Conservation (phyloP, 2,888 invertebrate genomes). For the Zygaena filipendulae region DNA sequence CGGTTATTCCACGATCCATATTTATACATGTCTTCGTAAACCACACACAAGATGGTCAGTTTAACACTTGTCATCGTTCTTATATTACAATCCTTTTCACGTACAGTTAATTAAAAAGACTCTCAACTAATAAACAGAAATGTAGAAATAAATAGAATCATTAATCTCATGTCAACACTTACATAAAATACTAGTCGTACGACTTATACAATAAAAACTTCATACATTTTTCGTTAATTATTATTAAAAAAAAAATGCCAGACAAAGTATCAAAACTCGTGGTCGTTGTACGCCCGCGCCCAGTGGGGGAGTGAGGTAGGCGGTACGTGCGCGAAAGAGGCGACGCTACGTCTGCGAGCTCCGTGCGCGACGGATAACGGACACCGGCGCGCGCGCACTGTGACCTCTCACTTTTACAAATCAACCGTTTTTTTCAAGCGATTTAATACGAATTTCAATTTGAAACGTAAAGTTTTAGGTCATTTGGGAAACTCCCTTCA, state of each 20-base stretch:
- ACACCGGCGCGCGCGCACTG: slow-evolving; percentile 33
- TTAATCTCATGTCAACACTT: no score
- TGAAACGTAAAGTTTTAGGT: slow-evolving; percentile 29
- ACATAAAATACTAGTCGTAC: no score
- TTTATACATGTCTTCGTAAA: no score
- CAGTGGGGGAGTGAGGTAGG: slow-evolving; percentile 46
- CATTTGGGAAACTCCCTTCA: slow-evolving; percentile 18
- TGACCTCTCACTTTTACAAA: slow-evolving; percentile 36
- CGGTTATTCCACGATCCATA: no score
- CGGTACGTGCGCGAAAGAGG: slow-evolving; percentile 40
- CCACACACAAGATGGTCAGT: no score
- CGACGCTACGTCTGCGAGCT: slow-evolving; percentile 18
- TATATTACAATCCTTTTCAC: no score
- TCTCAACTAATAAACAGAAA: no score
- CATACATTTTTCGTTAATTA: not conserved
- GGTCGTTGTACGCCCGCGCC: slow-evolving; percentile 27
- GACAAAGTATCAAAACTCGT: slow-evolving; percentile 42
- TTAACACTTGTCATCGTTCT: no score
- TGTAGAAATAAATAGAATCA: no score
- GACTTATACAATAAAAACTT: no score
- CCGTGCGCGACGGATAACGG: slow-evolving; percentile 35
- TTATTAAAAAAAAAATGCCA: slow-evolving; percentile 14
- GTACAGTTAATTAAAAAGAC: no score
- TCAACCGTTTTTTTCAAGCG: slow-evolving; percentile 34
- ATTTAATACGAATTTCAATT: slow-evolving; percentile 40